Percentiles rank a stretch among this genome's conserved stretches.
Evolutionary conservation across 2,888 invertebrate genomes (phyloP).

Genomic region (Tillus elongatus): DNA sequence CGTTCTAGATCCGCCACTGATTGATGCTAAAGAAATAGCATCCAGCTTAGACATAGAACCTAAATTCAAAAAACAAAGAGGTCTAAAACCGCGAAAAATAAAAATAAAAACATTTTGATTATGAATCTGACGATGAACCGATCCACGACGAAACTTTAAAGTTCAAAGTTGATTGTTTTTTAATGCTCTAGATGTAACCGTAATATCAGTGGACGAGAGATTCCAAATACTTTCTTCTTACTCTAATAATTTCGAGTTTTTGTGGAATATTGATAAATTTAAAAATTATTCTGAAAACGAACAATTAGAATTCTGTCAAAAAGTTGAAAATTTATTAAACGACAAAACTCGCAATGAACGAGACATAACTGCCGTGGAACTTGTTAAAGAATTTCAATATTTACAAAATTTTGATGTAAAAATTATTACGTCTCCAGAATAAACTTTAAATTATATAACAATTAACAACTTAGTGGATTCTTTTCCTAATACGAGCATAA

Average conservation of each 20-base stretch:
- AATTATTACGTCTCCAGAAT: slow-evolving; percentile 6
- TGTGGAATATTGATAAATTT: slow-evolving; percentile 7
- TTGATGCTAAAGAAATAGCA: slow-evolving; percentile 10
- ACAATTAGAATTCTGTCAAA: slow-evolving; percentile 1
- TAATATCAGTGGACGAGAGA: slow-evolving; percentile 6
- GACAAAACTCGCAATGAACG: neutral
- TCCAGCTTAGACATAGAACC: slow-evolving; percentile 10
- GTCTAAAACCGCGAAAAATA: no score
- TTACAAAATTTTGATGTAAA: slow-evolving; percentile 7
- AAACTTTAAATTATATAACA: slow-evolving; percentile 3
- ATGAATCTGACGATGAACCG: slow-evolving; percentile 5
- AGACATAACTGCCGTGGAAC: slow-evolving; percentile 4
- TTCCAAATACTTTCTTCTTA: slow-evolving; percentile 6
- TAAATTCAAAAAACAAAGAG: slow-evolving; percentile 7
- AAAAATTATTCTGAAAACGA: slow-evolving; percentile 5
- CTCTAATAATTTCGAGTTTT: slow-evolving; percentile 5
- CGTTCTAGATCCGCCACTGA: no score
- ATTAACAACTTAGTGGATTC: slow-evolving; percentile 5
- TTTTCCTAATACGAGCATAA: slow-evolving; percentile 5
- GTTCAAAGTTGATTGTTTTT: slow-evolving; percentile 8
- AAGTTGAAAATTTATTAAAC: slow-evolving; percentile 1
- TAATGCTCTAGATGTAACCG: slow-evolving; percentile 5
- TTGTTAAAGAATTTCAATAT: slow-evolving; percentile 6
- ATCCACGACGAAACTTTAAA: slow-evolving; percentile 5
- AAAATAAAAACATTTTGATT: slow-evolving; percentile 2